These are phyloP conservation scores for Drosophila neotestacea DNA, from an alignment of 2,888 invertebrate genomes.

Conservation along the genomic window DNA sequence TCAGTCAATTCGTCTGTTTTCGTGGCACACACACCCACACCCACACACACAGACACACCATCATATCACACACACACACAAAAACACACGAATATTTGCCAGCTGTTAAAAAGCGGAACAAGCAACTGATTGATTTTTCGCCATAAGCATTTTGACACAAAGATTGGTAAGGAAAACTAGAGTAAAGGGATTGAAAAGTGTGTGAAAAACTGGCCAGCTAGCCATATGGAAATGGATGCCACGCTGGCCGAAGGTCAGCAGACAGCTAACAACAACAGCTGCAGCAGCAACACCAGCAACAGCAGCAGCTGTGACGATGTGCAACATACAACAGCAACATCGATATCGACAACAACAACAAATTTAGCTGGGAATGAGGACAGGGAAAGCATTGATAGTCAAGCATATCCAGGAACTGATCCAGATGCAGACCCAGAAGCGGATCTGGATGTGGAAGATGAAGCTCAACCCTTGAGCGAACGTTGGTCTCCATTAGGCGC, in stretches of 20 bases:
- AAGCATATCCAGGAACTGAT: slow-evolving; percentile 26
- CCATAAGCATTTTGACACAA: slow-evolving; percentile 11
- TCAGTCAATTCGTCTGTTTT: slow-evolving; percentile 18
- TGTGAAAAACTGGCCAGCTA: slow-evolving; percentile 1
- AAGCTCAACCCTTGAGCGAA: slow-evolving; percentile 78
- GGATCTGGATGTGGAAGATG: slow-evolving; percentile 40
- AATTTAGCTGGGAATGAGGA: slow-evolving; percentile 1
- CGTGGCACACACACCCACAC: slow-evolving; percentile 28
- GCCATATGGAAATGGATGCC: slow-evolving; percentile 37
- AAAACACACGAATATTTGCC: slow-evolving; percentile 40
- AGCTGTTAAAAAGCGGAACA: slow-evolving; percentile 63
- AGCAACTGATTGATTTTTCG: slow-evolving; percentile 71
- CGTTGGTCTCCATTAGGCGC: slow-evolving; percentile 84
- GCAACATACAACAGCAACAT: slow-evolving; percentile 20
- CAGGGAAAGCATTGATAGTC: slow-evolving; percentile 21
- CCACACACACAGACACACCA: slow-evolving; percentile 19
- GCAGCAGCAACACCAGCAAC: slow-evolving; percentile 17
- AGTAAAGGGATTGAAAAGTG: neutral
- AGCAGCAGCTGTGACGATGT: slow-evolving; percentile 36
- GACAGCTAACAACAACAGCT: slow-evolving; percentile 11
- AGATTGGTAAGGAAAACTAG: neutral
- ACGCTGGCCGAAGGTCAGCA: slow-evolving; percentile 54
- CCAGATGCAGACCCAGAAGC: slow-evolving; percentile 20
- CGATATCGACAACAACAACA: neutral
- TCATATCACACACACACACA: slow-evolving; percentile 13